These are phyloP conservation scores for Campylorhamphus procurvoides DNA, from an alignment of 2,113 vertebrate genomes.

Conservation along the genomic window DNA sequence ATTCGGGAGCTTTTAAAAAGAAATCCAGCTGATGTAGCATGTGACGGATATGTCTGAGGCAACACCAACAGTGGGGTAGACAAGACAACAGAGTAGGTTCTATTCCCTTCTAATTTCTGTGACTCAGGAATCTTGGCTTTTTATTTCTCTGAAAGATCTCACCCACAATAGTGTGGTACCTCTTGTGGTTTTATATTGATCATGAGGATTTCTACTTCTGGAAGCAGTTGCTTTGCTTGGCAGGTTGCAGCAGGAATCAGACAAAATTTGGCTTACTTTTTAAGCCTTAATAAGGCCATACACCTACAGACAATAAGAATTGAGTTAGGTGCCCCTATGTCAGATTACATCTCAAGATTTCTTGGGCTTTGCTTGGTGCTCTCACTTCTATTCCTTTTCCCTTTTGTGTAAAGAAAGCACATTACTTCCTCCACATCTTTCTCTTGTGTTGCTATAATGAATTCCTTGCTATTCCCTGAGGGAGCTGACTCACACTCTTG, in stretches of 20 bases:
- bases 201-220: conserved; percentile 35
- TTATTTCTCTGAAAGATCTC: background rate
- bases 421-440: conserved; percentile 60
- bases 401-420: conserved; percentile 52
- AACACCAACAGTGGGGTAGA: background rate
- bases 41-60: background rate
- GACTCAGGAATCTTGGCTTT: background rate
- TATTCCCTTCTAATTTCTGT: background rate
- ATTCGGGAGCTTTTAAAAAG: background rate
- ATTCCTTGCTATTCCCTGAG: conserved; percentile 63
- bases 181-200: conserved; percentile 4
- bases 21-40: background rate
- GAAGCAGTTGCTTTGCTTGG: conserved; percentile 28
- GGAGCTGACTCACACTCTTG: conserved; percentile 56
- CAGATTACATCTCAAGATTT: conserved; percentile 49
- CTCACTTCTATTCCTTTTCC: conserved; percentile 25
- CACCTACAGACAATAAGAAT: conserved; percentile 29
- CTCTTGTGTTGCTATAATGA: conserved; percentile 57
- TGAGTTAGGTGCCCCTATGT: conserved; percentile 2
- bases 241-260: conserved; percentile 23
- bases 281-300: conserved; percentile 31
- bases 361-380: conserved; percentile 48
- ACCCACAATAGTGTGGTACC: background rate
- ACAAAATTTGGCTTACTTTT: conserved; percentile 40
- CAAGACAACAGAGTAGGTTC: background rate